Evolutionary conservation across 2,113 vertebrate species (phyloP).

Genomic region (Cavia aperea): DNA sequence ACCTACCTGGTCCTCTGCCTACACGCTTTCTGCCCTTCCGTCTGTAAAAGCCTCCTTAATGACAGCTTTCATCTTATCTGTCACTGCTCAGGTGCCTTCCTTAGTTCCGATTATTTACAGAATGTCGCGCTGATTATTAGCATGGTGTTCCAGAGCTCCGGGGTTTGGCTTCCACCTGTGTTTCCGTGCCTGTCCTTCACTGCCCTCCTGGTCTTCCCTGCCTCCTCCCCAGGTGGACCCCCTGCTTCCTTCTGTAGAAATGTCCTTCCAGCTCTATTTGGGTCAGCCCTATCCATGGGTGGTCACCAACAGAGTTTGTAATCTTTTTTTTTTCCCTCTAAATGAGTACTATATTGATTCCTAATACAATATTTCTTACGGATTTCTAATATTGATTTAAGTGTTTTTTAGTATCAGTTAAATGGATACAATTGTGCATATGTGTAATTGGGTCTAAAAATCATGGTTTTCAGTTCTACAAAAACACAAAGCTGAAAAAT

Average conservation of each 20-base stretch:
- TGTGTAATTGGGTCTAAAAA: background rate
- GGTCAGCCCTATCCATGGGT: background rate
- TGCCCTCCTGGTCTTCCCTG: background rate
- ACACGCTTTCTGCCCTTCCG: background rate
- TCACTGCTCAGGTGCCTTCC: background rate
- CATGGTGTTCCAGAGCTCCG: background rate
- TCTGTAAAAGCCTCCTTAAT: background rate
- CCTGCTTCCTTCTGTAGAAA: background rate
- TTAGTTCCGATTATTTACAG: background rate
- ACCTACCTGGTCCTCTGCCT: background rate
- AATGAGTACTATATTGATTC: conserved; percentile 3
- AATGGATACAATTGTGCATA: background rate
- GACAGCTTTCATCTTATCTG: background rate
- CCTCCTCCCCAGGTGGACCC: background rate
- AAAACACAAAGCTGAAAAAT: background rate
- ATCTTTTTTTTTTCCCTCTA: background rate
- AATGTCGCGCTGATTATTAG: background rate
- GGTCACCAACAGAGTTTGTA: background rate
- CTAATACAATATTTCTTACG: background rate
- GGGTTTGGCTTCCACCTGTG: background rate
- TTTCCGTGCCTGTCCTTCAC: background rate
- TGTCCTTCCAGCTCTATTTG: background rate
- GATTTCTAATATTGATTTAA: conserved; percentile 13
- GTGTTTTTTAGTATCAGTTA: background rate
- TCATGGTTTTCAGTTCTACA: background rate